Percentiles rank a stretch among this genome's conserved stretches.
Evolutionary conservation across 2,113 vertebrate species (phyloP).

Genomic region (Lota lota): DNA sequence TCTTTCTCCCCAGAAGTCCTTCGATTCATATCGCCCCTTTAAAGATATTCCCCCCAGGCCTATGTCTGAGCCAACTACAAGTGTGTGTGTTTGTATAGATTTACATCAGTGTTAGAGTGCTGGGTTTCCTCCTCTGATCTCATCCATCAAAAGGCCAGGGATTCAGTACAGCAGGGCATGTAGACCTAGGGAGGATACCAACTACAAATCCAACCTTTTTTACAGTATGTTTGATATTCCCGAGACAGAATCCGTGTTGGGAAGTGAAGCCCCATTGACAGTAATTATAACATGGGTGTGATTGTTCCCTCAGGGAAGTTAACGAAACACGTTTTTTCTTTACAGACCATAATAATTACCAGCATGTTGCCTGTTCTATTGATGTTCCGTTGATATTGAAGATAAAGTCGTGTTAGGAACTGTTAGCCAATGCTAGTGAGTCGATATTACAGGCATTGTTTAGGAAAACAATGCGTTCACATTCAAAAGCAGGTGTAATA

Average conservation of each 20-base stretch:
- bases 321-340: too few relatives aligned
- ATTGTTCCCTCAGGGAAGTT: background rate
- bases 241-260: background rate
- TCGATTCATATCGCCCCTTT: background rate
- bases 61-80: background rate
- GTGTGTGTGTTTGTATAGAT: background rate
- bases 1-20: background rate
- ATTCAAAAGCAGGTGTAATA: too few relatives aligned
- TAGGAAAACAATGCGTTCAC: too few relatives aligned
- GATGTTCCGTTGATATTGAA: too few relatives aligned
- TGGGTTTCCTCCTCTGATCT: background rate
- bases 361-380: too few relatives aligned
- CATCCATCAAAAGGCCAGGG: background rate
- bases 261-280: background rate
- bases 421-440: too few relatives aligned
- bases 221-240: background rate
- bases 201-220: background rate
- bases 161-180: background rate
- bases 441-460: too few relatives aligned
- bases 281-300: background rate
- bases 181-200: background rate
- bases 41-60: background rate
- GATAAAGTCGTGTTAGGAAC: too few relatives aligned
- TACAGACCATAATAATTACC: too few relatives aligned
- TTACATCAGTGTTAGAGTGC: background rate